Percentiles rank a stretch among this genome's conserved stretches.
Evolutionary conservation across 2,888 invertebrate species (phyloP).

Genomic region (Heteromurus nitidus): DNA sequence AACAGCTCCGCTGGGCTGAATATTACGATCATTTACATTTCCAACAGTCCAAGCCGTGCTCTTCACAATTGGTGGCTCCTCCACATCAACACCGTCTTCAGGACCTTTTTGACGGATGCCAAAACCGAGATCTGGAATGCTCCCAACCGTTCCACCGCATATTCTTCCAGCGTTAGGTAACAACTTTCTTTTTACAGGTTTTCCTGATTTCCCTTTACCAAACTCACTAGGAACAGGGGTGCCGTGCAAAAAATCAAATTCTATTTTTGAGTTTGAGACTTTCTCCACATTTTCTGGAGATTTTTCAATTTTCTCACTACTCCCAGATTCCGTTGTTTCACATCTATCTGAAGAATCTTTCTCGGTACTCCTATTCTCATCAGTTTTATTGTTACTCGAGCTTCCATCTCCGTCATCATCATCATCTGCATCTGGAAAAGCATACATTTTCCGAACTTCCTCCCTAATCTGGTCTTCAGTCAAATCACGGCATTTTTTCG

Average conservation of each 20-base stretch:
- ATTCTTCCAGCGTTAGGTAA: conserved; percentile 40
- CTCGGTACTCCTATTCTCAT: no score
- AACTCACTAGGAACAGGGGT: conserved; percentile 49
- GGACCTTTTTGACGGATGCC: conserved; percentile 74
- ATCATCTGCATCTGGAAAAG: conserved; percentile 54
- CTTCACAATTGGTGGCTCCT: conserved; percentile 26
- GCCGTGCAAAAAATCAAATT: conserved; percentile 59
- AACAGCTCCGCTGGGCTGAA: no score
- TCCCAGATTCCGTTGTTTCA: not conserved
- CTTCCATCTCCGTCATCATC: conserved; percentile 19
- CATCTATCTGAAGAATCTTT: no score
- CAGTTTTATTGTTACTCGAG: not conserved
- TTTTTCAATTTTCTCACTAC: conserved; percentile 11
- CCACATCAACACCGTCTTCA: no score
- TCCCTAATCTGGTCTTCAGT: conserved; percentile 69
- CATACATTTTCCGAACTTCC: conserved; percentile 71
- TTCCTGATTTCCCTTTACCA: conserved; percentile 49
- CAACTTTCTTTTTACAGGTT: conserved; percentile 54
- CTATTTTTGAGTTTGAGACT: conserved; percentile 25
- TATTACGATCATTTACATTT: no score
- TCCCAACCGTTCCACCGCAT: conserved; percentile 75
- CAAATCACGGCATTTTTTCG: conserved; percentile 65
- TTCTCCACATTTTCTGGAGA: not conserved
- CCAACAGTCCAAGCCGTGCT: no score
- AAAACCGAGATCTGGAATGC: conserved; percentile 76